Conservation (phyloP, 2,888 invertebrate genomes). For the Epinotia ramella region DNA sequence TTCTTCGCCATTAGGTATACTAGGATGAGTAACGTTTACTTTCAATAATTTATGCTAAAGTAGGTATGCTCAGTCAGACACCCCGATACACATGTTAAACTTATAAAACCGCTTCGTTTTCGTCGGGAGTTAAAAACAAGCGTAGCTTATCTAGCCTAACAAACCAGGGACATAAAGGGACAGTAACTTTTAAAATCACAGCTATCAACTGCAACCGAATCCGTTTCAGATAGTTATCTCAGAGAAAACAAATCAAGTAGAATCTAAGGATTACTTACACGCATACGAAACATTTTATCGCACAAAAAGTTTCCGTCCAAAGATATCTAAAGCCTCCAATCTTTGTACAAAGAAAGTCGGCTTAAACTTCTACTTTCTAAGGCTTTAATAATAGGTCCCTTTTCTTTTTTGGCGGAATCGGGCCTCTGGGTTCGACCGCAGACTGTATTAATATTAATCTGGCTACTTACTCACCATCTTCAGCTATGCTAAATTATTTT, state of each 20-base stretch:
- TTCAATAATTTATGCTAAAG: too few species aligned
- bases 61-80: too few species aligned
- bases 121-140: background rate
- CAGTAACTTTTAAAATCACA: slow-evolving; percentile 2
- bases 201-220: background rate
- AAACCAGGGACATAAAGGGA: background rate
- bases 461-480: slow-evolving; percentile 15
- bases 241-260: slow-evolving; percentile 73
- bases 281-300: slow-evolving; percentile 78
- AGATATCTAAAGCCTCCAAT: slow-evolving; percentile 73
- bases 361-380: slow-evolving; percentile 70
- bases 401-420: slow-evolving; percentile 51
- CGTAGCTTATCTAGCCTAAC: background rate
- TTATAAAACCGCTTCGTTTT: too few species aligned
- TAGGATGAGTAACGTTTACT: too few species aligned
- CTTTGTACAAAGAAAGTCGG: slow-evolving; percentile 69
- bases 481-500: slow-evolving; percentile 23
- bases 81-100: too few species aligned
- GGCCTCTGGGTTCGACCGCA: slow-evolving; percentile 29
- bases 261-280: slow-evolving; percentile 71
- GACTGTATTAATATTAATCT: slow-evolving; percentile 39
- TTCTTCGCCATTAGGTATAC: too few species aligned
- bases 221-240: slow-evolving; percentile 59
- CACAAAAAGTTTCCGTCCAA: slow-evolving; percentile 68
- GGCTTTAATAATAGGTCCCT: slow-evolving; percentile 66